Base-by-base conservation (phyloP, 2,797 vertebrate species). In the Sparus aurata region DNA sequence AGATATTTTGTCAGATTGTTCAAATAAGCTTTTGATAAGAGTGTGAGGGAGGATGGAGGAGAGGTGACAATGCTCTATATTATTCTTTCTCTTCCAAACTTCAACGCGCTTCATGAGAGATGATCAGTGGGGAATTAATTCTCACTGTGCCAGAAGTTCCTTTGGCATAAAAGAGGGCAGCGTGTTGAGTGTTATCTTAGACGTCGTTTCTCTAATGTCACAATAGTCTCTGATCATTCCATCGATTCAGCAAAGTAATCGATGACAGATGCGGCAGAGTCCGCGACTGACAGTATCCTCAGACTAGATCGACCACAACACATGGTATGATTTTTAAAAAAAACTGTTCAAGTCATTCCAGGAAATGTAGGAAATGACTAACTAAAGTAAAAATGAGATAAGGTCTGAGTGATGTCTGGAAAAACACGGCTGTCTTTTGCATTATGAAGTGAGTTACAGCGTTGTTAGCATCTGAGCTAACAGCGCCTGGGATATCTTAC, bases 191-290 rank as follows among this genome's bases (percentile, higher is more conserved):
- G 75, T 84, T 79, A 78, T 71, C 68, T 68, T 34, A 75, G 75
- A 79, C 62, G 47, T 60, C 25, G 9, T 62, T 49, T 77, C 73
- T 69, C 74, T 60, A 62, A 86, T 73, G 67, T 71, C 76, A 77
- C 52, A 47, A 72, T 69, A 75, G 79, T 61, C 79, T 78, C 77
- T 74, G 86, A 91, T 91, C 79, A 79, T 86, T 88, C 73, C 70
- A 83, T 70, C 65, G 77, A 86, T 86, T 84, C 47, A 16, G 57
- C 27, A 50, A 7, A 64, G n/a, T 58, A 91, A 87, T 87, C 79
- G 81, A 85, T 85, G 76, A 69, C 74, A 87, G 66, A 84, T 81
- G 70, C 71, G 49, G 67, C 62, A 52, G 59, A 76, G 61, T 27
- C 41, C 38, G 63, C 61, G 27, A 74, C 64, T 61, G 73, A 72